These are phyloP conservation scores for Streptopelia turtur DNA, from an alignment of 2,797 vertebrate genomes.

Conservation along the genomic window DNA sequence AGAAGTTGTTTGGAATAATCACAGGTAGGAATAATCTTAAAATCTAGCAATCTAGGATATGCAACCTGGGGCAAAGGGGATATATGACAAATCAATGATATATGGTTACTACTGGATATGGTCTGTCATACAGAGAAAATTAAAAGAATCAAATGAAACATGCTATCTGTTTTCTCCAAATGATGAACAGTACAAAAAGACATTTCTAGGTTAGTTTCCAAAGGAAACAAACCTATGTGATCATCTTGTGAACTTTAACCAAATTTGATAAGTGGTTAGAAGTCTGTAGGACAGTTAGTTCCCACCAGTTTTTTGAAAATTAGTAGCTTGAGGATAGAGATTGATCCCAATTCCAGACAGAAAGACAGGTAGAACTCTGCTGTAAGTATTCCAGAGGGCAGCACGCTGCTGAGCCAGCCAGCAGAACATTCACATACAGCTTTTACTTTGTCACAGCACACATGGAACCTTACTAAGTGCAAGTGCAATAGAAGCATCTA, in stretches of 20 bases:
- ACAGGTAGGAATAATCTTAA: background rate
- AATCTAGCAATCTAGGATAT: background rate
- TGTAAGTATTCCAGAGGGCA: background rate
- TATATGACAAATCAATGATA: background rate
- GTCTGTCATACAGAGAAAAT: background rate
- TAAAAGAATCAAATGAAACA: background rate
- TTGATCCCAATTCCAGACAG: background rate
- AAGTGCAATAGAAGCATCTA: background rate
- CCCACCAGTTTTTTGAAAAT: background rate
- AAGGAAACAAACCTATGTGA: background rate
- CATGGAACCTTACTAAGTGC: background rate
- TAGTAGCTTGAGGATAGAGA: background rate
- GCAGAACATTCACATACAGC: fast-evolving
- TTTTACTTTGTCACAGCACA: background rate
- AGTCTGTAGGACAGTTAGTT: background rate
- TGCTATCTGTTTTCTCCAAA: fast-evolving
- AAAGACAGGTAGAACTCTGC: background rate
- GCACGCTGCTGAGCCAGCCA: background rate
- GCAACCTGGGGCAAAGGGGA: fast-evolving
- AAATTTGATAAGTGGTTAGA: background rate
- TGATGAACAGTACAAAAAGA: background rate
- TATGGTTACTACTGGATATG: background rate
- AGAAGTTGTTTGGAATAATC: background rate
- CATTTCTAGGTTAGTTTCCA: background rate
- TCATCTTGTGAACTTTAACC: background rate